Percentiles rank a stretch among this genome's conserved stretches.
Conservation (phyloP, 2,113 vertebrate genomes). For the Ochotona princeps region DNA sequence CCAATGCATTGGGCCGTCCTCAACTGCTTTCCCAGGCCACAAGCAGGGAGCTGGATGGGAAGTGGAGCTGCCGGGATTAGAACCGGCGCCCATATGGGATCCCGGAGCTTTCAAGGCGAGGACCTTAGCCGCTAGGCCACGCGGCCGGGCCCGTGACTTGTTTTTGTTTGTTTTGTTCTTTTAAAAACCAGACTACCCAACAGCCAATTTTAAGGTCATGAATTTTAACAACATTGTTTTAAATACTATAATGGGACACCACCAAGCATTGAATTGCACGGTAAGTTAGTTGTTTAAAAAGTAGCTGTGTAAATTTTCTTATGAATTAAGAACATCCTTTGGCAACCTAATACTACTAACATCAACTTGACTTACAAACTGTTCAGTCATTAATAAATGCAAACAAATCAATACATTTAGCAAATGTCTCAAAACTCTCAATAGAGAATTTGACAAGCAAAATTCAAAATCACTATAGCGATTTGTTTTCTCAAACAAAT, state of each 20-base stretch:
- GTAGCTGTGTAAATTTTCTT: not conserved
- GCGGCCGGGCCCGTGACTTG: no score
- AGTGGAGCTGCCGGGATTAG: no score
- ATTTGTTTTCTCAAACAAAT: not conserved
- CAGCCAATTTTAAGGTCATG: not conserved
- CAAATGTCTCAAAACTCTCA: conserved; percentile 29
- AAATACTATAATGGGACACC: not conserved
- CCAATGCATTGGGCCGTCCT: no score
- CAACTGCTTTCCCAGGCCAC: no score
- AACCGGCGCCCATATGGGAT: no score
- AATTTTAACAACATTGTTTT: conserved; percentile 23
- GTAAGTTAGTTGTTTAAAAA: not conserved
- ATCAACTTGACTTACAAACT: not conserved
- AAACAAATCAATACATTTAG: not conserved
- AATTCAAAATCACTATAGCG: not conserved
- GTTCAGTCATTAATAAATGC: not conserved
- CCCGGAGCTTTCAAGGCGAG: no score
- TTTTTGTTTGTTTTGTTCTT: no score
- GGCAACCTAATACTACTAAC: not conserved
- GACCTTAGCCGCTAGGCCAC: no score
- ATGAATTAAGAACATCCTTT: not conserved
- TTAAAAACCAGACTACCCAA: no score
- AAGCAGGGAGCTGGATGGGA: no score
- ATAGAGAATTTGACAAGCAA: not conserved
- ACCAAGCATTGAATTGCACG: not conserved